Evolutionary conservation across 1,140 invertebrate genomes (phyloP).

Genomic region (Papilio machaon): DNA sequence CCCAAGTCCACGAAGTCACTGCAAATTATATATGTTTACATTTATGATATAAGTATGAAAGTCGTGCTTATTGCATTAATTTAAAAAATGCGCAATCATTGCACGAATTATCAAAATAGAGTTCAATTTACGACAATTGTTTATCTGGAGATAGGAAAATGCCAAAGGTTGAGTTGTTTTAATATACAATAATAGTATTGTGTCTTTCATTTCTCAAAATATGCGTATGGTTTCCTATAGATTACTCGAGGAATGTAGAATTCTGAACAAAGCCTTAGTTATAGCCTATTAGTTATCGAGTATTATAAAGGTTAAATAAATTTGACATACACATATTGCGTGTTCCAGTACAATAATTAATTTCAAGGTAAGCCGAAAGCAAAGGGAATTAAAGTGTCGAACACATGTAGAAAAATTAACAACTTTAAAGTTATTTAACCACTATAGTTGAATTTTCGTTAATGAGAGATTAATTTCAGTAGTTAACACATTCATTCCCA

Average conservation of each 20-base stretch:
- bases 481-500: no score
- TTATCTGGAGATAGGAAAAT: constrained; percentile 1
- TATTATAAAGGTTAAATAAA: not conserved
- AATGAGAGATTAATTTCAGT: no score
- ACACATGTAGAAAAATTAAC: not conserved
- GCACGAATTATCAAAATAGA: not conserved
- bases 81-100: not conserved
- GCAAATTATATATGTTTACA: not conserved
- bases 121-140: not conserved
- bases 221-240: not conserved
- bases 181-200: not conserved
- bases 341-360: not conserved
- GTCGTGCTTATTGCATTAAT: not conserved
- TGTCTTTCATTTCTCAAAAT: not conserved
- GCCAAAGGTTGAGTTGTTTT: not conserved
- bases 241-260: not conserved
- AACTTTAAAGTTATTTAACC: not conserved
- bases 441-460: not conserved
- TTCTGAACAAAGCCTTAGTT: no score
- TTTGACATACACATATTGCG: not conserved
- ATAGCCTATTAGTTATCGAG: not conserved
- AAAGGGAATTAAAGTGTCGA: not conserved
- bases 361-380: not conserved
- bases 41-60: not conserved
- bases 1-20: not conserved